Percentiles rank a stretch among this genome's conserved stretches.
These are phyloP conservation scores for Palloptera scutellata DNA, from an alignment of 2,888 invertebrate species.

Conservation along the genomic window DNA sequence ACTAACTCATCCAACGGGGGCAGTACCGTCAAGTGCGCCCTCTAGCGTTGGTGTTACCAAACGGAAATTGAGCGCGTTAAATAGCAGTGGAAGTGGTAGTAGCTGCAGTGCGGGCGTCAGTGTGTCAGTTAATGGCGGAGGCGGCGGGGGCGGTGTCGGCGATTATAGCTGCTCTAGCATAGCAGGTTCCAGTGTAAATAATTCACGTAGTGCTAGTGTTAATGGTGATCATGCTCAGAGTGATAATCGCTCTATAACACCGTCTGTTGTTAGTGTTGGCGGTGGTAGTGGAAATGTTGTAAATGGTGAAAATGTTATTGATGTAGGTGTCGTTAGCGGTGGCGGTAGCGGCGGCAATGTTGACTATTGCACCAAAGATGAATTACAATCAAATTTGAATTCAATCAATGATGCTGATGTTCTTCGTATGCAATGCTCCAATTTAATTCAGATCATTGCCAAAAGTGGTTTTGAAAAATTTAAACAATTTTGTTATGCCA, in stretches of 20 bases:
- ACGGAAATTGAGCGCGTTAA: slow-evolving; percentile 56
- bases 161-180: slow-evolving; percentile 46
- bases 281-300: slow-evolving; percentile 31
- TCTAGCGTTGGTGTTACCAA: slow-evolving; percentile 52
- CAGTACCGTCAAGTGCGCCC: slow-evolving; percentile 47
- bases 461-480: slow-evolving; percentile 71
- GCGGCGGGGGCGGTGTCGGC: slow-evolving; percentile 18
- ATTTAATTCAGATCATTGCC: slow-evolving; percentile 71
- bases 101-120: slow-evolving; percentile 37
- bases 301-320: slow-evolving; percentile 18
- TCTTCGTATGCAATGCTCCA: slow-evolving; percentile 66
- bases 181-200: slow-evolving; percentile 45
- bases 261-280: slow-evolving; percentile 41
- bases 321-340: slow-evolving; percentile 19
- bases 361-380: slow-evolving; percentile 45
- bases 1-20: slow-evolving; percentile 37
- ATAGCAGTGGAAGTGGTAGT: slow-evolving; percentile 47
- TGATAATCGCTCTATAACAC: slow-evolving; percentile 59
- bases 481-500: slow-evolving; percentile 70
- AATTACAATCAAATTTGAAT: slow-evolving; percentile 43
- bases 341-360: slow-evolving; percentile 17
- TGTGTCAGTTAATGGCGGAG: slow-evolving; percentile 35
- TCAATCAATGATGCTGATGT: slow-evolving; percentile 57
- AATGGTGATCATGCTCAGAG: slow-evolving; percentile 56
- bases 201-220: slow-evolving; percentile 58